These are phyloP conservation scores for Dynastes hyllus DNA, from an alignment of 2,888 invertebrate species.

Conservation along the genomic window DNA sequence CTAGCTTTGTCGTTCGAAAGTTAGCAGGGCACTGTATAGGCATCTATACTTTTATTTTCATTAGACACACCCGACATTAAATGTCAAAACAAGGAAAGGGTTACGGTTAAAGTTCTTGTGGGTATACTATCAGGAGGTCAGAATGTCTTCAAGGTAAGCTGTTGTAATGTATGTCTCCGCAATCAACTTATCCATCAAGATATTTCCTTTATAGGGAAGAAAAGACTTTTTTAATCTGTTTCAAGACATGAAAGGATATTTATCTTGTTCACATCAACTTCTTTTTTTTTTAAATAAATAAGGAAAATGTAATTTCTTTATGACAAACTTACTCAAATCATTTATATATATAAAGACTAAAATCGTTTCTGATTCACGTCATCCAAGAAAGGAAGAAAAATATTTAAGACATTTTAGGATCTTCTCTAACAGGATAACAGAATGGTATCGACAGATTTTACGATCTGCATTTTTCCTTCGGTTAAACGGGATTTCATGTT, in stretches of 20 bases:
- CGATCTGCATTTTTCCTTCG: too few relatives aligned
- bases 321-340: background rate
- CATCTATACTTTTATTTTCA: too few relatives aligned
- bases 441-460: too few relatives aligned
- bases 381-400: background rate
- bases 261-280: background rate
- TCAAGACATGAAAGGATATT: background rate
- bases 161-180: background rate
- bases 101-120: slow-evolving; percentile 33
- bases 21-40: too few relatives aligned
- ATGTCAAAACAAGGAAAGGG: background rate
- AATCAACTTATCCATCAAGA: background rate
- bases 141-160: background rate
- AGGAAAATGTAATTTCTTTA: background rate
- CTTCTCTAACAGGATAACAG: slow-evolving; percentile 26
- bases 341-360: too few relatives aligned
- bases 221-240: background rate
- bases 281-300: background rate
- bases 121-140: slow-evolving; percentile 21
- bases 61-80: background rate
- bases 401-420: slow-evolving; percentile 27
- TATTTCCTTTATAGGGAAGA: background rate
- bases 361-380: too few relatives aligned
- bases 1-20: too few relatives aligned
- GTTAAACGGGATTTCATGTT: too few relatives aligned